phyloP scores from a whole-genome alignment of 2,113 vertebrate species.

The Caretta caretta region DNA sequence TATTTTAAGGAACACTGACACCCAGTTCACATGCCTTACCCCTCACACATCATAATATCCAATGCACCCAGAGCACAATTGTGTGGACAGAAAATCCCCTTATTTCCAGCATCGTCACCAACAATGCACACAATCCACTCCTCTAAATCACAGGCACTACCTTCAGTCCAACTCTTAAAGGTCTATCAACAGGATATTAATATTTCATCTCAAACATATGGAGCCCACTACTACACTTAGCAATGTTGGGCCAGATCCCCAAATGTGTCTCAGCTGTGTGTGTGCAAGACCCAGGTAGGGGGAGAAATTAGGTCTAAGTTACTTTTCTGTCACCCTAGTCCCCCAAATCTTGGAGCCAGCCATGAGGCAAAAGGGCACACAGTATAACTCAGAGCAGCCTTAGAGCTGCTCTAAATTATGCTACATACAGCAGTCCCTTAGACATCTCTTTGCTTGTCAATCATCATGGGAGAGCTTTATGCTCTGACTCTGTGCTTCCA shows the following conservation, averaged over 20 bases:
- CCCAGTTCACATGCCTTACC: background rate
- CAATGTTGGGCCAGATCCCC: background rate
- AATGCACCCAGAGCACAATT: background rate
- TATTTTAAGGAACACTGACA: background rate
- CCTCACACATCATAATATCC: background rate
- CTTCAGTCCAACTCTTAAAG: background rate
- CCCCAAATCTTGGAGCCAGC: background rate
- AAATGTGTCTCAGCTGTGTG: background rate
- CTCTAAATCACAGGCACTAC: background rate
- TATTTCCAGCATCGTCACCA: background rate
- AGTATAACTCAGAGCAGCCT: background rate
- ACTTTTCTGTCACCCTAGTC: background rate
- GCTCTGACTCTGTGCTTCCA: background rate
- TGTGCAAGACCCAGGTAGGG: background rate
- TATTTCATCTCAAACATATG: background rate
- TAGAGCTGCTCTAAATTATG: background rate
- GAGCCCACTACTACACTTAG: background rate
- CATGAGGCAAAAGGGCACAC: accelerated
- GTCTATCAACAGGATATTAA: no score
- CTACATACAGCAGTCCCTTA: background rate
- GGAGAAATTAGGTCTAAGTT: background rate
- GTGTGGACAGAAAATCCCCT: background rate
- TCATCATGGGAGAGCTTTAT: background rate
- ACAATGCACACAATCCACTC: background rate
- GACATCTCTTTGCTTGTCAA: background rate